Evolutionary conservation across 2,113 vertebrate species (phyloP).

Genomic region (Chamaea fasciata): DNA sequence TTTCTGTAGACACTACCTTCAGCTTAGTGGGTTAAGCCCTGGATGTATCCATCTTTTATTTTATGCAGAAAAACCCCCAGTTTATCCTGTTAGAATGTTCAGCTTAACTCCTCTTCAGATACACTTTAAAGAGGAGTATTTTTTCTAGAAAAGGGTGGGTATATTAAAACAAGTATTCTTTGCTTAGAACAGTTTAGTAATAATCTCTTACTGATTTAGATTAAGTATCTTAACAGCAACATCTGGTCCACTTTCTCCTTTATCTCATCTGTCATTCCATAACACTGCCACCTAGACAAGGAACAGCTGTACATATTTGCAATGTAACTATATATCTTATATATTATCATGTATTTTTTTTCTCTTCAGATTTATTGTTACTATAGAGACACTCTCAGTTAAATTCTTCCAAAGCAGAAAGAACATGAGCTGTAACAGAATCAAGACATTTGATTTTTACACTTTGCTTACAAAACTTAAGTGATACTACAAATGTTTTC

Average conservation of each 20-base stretch:
- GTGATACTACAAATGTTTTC: neutral
- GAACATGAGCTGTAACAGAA: neutral
- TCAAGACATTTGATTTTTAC: neutral
- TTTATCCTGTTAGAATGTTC: neutral
- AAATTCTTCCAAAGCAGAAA: neutral
- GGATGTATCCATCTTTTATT: neutral
- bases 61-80: neutral
- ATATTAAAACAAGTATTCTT: neutral
- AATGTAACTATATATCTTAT: neutral
- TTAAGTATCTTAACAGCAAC: neutral
- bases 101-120: neutral
- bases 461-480: neutral
- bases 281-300: neutral
- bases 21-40: neutral
- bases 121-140: neutral
- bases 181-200: neutral
- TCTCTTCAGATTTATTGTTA: neutral
- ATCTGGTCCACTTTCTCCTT: neutral
- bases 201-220: neutral
- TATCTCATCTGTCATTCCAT: neutral
- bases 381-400: neutral
- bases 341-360: neutral
- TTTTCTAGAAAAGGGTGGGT: neutral
- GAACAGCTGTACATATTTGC: neutral
- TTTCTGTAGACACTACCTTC: neutral